phyloP scores from a whole-genome alignment of 2,888 invertebrate species.

The Leuctra nigra region DNA sequence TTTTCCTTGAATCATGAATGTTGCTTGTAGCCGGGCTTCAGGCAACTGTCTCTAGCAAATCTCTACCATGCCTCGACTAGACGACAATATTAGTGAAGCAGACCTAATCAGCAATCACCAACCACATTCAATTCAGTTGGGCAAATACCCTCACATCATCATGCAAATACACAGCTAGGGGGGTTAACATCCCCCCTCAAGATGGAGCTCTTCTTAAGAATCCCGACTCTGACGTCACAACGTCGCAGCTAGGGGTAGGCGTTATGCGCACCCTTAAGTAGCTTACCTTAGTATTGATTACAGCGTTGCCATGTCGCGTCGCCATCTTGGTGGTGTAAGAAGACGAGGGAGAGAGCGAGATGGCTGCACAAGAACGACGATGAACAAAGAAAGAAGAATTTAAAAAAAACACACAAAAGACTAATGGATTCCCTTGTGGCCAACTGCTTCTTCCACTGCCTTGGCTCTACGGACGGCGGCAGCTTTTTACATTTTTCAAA shows the following conservation, averaged over 20 bases:
- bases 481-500: slow-evolving; percentile 18
- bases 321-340: slow-evolving; percentile 5
- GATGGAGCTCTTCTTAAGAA: background rate
- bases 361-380: background rate
- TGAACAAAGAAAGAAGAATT: slow-evolving; percentile 12
- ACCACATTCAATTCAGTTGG: too few species aligned
- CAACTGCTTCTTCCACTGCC: background rate
- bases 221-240: background rate
- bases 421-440: slow-evolving; percentile 17
- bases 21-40: too few species aligned
- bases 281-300: slow-evolving; percentile 17
- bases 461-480: slow-evolving; percentile 2
- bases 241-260: background rate
- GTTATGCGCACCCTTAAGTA: slow-evolving; percentile 7
- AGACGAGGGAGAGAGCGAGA: background rate
- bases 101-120: too few species aligned
- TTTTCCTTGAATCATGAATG: too few species aligned
- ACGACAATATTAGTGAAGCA: too few species aligned
- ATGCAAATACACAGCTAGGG: too few species aligned
- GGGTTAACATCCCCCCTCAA: too few species aligned
- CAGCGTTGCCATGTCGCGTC: background rate
- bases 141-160: too few species aligned
- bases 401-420: slow-evolving; percentile 11
- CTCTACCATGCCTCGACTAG: too few species aligned
- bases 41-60: too few species aligned